Percentiles rank a stretch among this genome's conserved stretches.
Conservation (phyloP, 2,113 vertebrate species). For the Atherinomorus stipes region DNA sequence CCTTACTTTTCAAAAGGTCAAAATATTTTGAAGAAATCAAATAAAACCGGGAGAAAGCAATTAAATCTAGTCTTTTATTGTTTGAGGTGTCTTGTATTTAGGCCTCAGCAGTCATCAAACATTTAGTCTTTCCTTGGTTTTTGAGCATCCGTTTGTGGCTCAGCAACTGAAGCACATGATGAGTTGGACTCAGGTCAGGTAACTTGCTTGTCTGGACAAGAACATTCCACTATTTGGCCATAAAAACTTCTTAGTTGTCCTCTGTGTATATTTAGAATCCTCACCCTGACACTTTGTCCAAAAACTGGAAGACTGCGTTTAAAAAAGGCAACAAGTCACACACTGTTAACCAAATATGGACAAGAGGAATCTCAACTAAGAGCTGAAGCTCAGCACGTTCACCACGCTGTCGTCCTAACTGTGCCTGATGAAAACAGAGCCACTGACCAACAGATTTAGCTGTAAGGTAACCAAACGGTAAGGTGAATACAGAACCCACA, state of each 20-base stretch:
- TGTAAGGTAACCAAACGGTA: not conserved
- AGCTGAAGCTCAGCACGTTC: not conserved
- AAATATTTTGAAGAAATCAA: slow-evolving; percentile 1
- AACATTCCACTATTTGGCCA: not conserved
- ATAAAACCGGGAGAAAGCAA: not conserved
- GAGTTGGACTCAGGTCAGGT: slow-evolving; percentile 5
- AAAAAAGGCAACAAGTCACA: slow-evolving; percentile 5
- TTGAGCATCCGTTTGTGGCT: not conserved
- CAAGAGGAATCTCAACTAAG: slow-evolving; percentile 5
- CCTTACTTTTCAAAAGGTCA: not conserved
- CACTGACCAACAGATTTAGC: not conserved
- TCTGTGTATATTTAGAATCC: slow-evolving; percentile 5
- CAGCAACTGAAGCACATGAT: not conserved
- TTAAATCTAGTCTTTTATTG: not conserved
- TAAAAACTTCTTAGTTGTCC: not conserved
- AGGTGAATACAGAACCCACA: not conserved
- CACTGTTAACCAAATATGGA: slow-evolving; percentile 43
- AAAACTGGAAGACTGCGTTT: not conserved
- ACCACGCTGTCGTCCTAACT: not conserved
- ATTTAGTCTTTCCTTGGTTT: slow-evolving; percentile 1
- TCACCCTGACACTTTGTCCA: not conserved
- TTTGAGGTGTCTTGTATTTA: not conserved
- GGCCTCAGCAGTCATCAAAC: not conserved
- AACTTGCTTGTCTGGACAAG: not conserved
- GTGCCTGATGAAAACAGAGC: not conserved